Evolutionary conservation across 2,888 invertebrate genomes (phyloP), one percentile per base, ranked within the genome.

Genomic region (Polymixis lichenea): DNA sequence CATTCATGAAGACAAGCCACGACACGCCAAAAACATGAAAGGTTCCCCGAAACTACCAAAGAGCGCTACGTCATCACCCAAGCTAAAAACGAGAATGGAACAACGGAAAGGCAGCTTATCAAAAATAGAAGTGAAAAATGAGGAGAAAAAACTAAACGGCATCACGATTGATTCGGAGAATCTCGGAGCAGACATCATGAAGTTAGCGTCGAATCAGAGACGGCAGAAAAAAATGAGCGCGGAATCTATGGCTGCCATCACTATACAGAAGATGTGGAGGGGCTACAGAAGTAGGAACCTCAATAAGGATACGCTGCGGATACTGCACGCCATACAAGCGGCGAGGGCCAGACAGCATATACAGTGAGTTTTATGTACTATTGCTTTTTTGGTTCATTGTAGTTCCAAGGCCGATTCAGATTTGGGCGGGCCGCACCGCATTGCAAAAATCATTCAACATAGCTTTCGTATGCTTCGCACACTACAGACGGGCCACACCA

Each of bases 231-330:
- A 94, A 81, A 84, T 92, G 91, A 96, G 94, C 67, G 93, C 89
- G 6, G 96, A 96, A 75, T 90, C 92, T 0, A 92, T 92, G 91
- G 97, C 98, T 0, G 98, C 98, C 0, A 97, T 98, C 53, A 97
- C 97, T 46, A 98, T 99, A 90, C 99, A 99, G 94, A 98, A 98
- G 93, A 97, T 98, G 95, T 99, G 99, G 99, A 95, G 98, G 43
- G 98, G 99, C 0, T 98, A 98, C 93, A 97, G 97, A 66, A 98
- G 98, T 56, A 96, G 98, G 87, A 98, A 98, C 89, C 95, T 98
- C 19, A 97, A 98, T 89, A 97, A 97, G 89, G 97, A 97, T 84
- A 97, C 98, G 0, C 95, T 97, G 84, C 97, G 97, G 87, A 97
- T 94, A 87, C 94, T 95, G 92, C 97, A 98, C 87, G 97, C 98